A percentile compares a stretch with the other conserved stretches of the same genome.
These are phyloP conservation scores for Scolopax rusticola DNA, from an alignment of 2,797 vertebrate genomes.

Conservation along the genomic window DNA sequence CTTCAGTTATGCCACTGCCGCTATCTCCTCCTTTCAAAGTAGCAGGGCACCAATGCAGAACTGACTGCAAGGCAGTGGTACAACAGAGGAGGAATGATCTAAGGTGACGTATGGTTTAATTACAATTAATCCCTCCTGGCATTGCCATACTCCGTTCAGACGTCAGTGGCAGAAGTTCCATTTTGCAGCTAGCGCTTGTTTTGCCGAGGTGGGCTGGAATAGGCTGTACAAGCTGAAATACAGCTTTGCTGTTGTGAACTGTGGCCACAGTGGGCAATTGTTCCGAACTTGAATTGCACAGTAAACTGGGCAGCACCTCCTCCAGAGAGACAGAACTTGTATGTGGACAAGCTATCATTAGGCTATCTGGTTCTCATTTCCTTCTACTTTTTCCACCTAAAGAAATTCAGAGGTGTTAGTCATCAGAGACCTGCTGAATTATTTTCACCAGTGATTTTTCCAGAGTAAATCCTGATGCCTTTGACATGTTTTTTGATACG, in stretches of 20 bases:
- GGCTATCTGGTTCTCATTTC: neutral
- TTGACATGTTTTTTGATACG: neutral
- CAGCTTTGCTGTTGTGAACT: neutral
- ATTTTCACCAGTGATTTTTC: neutral
- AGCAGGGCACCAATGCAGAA: neutral
- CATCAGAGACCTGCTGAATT: neutral
- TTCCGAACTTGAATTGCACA: neutral
- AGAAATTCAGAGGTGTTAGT: neutral
- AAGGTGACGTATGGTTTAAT: neutral
- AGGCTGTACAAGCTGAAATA: neutral
- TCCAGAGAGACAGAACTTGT: neutral
- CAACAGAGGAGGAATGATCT: neutral
- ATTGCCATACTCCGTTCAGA: neutral
- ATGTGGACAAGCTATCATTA: neutral
- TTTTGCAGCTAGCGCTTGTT: neutral
- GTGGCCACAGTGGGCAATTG: neutral
- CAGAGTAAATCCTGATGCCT: neutral
- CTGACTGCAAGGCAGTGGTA: neutral
- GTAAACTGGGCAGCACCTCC: neutral
- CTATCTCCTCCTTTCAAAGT: neutral
- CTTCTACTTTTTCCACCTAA: neutral
- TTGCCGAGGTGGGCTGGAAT: neutral
- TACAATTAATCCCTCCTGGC: neutral
- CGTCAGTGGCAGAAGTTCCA: neutral
- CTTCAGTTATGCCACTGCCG: neutral